phyloP scores from a whole-genome alignment of 2,797 vertebrate species.

The Poeciliopsis gracilis region DNA sequence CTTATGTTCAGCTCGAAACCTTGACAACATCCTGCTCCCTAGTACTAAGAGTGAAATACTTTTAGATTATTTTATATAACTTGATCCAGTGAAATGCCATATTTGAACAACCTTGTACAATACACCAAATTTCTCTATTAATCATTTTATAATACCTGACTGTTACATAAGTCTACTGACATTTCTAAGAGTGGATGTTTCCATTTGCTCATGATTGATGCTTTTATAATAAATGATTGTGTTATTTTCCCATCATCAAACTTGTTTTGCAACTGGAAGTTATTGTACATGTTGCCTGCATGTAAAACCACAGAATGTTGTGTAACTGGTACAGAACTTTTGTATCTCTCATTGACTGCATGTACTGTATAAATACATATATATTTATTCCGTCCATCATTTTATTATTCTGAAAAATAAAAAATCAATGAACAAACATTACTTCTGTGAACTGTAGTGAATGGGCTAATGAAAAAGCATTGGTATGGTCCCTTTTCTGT shows the following conservation, averaged over 20 bases:
- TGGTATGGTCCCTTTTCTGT: slow-evolving; percentile 67
- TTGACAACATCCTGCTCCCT: slow-evolving; percentile 9
- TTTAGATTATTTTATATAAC: slow-evolving; percentile 19
- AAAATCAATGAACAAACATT: slow-evolving; percentile 46
- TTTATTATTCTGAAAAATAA: slow-evolving; percentile 63
- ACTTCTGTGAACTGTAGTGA: slow-evolving; percentile 71
- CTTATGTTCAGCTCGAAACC: slow-evolving; percentile 8
- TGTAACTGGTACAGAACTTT: slow-evolving; percentile 54
- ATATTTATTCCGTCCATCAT: slow-evolving; percentile 49
- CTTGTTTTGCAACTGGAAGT: slow-evolving; percentile 46
- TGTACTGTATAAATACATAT: slow-evolving; percentile 57
- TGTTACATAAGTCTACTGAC: slow-evolving; percentile 20
- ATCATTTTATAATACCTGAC: slow-evolving; percentile 13
- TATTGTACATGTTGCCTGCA: slow-evolving; percentile 56
- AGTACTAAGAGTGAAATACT: not conserved
- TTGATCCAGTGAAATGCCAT: slow-evolving; percentile 25
- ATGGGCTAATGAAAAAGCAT: slow-evolving; percentile 63
- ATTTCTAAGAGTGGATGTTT: slow-evolving; percentile 15
- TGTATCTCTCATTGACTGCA: slow-evolving; percentile 64
- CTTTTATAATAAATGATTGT: slow-evolving; percentile 34
- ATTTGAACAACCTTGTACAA: slow-evolving; percentile 8
- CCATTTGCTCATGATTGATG: not conserved
- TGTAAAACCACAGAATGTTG: slow-evolving; percentile 58
- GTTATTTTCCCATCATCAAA: slow-evolving; percentile 24
- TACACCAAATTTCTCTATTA: not conserved